A percentile compares a stretch with the other conserved stretches of the same genome.
phyloP scores from a whole-genome alignment of 2,888 invertebrate species.

The Autographa pulchrina region DNA sequence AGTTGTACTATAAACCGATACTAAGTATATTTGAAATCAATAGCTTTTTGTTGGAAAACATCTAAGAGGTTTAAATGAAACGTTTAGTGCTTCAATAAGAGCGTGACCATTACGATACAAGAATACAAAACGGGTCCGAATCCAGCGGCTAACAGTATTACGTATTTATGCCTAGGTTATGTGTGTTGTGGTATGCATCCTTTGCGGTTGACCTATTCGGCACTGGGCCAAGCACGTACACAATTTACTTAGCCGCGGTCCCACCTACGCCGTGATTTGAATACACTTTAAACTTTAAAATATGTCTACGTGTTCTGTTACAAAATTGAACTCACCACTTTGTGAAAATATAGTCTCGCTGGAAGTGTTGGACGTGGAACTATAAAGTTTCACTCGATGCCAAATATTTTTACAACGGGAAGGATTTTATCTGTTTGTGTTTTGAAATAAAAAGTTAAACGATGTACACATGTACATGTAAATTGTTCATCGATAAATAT shows the following conservation, averaged over 20 bases:
- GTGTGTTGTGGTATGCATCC: constrained; percentile 69
- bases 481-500: too few species aligned
- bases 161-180: constrained; percentile 56
- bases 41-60: background rate
- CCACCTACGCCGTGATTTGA: constrained; percentile 80
- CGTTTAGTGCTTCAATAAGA: constrained; percentile 19
- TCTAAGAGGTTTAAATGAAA: constrained; percentile 8
- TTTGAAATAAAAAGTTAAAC: background rate
- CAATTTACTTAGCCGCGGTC: constrained; percentile 85
- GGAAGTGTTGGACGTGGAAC: background rate
- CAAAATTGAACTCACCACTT: constrained; percentile 47
- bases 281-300: constrained; percentile 77
- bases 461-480: background rate
- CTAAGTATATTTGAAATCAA: background rate
- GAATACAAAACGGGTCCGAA: constrained; percentile 55
- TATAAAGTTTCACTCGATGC: constrained; percentile 3
- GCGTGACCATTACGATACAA: constrained; percentile 35
- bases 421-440: background rate
- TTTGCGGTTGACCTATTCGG: constrained; percentile 81
- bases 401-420: background rate
- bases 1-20: background rate
- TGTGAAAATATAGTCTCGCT: constrained; percentile 39
- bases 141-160: constrained; percentile 58
- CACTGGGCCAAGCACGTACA: constrained; percentile 86
- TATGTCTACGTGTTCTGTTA: constrained; percentile 54